Percentiles rank a stretch among this genome's conserved stretches.
Evolutionary conservation across 2,888 invertebrate species (phyloP).

Genomic region (Spatulosminthurus flaviceps): DNA sequence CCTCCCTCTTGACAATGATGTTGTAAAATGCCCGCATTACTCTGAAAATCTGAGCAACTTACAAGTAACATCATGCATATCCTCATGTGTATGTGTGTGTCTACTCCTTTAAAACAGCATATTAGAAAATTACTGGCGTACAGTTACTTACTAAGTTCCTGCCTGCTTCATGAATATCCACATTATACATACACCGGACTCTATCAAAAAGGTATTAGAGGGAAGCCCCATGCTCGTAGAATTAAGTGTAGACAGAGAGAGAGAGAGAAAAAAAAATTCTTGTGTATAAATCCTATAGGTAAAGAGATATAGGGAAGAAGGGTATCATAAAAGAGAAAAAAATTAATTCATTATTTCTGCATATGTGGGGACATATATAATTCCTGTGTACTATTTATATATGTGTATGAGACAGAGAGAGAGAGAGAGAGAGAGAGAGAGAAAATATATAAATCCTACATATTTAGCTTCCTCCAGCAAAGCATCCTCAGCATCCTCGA

Average conservation of each 20-base stretch:
- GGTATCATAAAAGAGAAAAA: not conserved
- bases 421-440: not conserved
- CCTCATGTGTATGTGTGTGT: too few species aligned
- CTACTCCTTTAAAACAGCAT: not conserved
- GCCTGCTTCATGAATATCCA: too few species aligned
- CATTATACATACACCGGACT: too few species aligned
- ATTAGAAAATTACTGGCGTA: not conserved
- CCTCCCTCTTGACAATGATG: slow-evolving; percentile 62
- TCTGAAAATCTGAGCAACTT: slow-evolving; percentile 14
- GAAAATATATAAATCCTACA: not conserved
- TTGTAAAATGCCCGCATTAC: slow-evolving; percentile 61
- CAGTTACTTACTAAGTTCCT: too few species aligned
- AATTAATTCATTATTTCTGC: not conserved
- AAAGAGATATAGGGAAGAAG: too few species aligned
- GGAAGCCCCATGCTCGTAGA: too few species aligned
- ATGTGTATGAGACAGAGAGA: not conserved
- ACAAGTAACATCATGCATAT: not conserved
- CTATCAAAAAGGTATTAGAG: too few species aligned
- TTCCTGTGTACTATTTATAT: not conserved
- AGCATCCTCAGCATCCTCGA: not conserved
- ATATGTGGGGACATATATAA: not conserved
- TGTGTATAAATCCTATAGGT: too few species aligned
- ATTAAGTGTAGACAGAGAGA: too few species aligned
- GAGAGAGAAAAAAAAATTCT: too few species aligned
- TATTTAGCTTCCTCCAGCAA: slow-evolving; percentile 7